A percentile compares a stretch with the other conserved stretches of the same genome.
Conservation (phyloP, 2,797 vertebrate genomes). For the Macrochelys suwanniensis region DNA sequence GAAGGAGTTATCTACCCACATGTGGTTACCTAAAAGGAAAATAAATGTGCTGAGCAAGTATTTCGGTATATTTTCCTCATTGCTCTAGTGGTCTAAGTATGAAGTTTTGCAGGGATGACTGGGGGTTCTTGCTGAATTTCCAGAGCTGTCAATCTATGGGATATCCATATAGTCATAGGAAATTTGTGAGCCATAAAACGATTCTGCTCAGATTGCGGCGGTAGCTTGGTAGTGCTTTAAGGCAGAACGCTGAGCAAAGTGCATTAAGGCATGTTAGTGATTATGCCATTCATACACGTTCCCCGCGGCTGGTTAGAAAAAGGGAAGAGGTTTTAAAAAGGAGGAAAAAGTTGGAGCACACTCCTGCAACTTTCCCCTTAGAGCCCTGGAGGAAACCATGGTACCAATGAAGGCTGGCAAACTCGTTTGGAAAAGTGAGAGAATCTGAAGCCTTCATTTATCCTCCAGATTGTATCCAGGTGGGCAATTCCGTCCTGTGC, state of each 20-base stretch:
- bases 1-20: not conserved
- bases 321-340: not conserved
- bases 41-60: not conserved
- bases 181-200: not conserved
- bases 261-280: not conserved
- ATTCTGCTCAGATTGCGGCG: not conserved
- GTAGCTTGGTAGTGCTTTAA: not conserved
- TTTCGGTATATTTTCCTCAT: not conserved
- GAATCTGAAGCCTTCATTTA: not conserved
- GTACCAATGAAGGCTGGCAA: not conserved
- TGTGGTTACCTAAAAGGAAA: not conserved
- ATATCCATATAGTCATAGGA: not conserved
- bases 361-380: not conserved
- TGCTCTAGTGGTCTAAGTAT: not conserved
- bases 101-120: not conserved
- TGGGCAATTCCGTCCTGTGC: not conserved
- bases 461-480: not conserved
- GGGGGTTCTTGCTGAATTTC: not conserved
- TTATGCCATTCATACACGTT: not conserved
- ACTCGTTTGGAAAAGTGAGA: not conserved
- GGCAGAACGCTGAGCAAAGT: not conserved
- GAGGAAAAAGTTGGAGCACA: not conserved
- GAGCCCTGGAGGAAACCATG: not conserved
- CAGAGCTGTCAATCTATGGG: not conserved
- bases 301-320: not conserved